Evolutionary conservation across 2,797 vertebrate genomes (phyloP), one percentile per base, ranked within the genome.

Genomic region (Pantherophis alleghaniensis): DNA sequence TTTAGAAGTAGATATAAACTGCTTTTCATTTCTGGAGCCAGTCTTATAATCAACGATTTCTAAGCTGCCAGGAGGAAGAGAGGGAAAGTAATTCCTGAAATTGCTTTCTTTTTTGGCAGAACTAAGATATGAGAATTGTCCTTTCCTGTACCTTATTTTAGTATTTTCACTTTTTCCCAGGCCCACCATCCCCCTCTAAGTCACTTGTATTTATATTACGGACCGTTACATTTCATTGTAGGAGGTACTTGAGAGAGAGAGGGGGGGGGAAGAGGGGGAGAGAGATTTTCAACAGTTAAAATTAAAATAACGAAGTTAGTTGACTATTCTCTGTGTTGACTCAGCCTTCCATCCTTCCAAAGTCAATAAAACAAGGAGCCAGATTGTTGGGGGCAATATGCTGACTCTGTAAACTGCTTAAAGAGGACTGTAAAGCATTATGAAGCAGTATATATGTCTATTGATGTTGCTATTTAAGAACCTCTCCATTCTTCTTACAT

Each of bases 1-100:
- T 79, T 79, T 79, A 79, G 87, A 92, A 92, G 87, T 89, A 92
- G 87, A 92, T 92, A 92, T 89, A 56, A 89, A 89, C 47, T 42
- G 47, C 55, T 74, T 57, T 89, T 87, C 55, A 92, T 59, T 92
- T 92, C 37, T 57, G 14, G 37, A 92, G 63, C 37, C 91, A 92
- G 55, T 12, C 37, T 32, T 92, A 59, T 79, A 92, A 92, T 53
- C 88, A 87, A 22, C n/a, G 11, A 60, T 60, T 59, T 79, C 63
- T 92, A 92, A 79, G 91, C 87, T 89, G 55, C 66, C 63, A 79
- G 55, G 59, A 88, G 87, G 55, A 92, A 42, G 26, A 42, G 32
- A 55, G 53, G n/a, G 26, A 51, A 32, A 51, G 37, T 28, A 22
- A 14, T 74, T 42, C 87, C 57, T 89, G 37, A 92, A 88, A 79